phyloP scores from a whole-genome alignment of 2,888 invertebrate genomes.

The Pristionchus arcanus region DNA sequence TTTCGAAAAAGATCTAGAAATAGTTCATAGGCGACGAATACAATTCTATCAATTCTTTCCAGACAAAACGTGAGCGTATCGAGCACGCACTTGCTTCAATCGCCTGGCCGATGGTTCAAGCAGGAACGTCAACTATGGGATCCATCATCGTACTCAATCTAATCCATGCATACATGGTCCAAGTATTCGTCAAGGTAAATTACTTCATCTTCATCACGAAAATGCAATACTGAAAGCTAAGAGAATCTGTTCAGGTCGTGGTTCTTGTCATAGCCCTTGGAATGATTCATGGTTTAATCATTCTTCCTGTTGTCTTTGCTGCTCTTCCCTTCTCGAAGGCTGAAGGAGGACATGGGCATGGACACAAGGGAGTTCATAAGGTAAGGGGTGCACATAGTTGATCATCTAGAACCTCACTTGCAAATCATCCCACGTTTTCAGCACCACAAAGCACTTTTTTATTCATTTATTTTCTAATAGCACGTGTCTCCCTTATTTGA shows the following conservation, averaged over 20 bases:
- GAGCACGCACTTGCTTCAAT: conserved; percentile 77
- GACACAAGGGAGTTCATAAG: conserved; percentile 35
- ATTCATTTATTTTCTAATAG: neutral
- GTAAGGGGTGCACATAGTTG: too few species aligned
- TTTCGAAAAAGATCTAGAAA: neutral
- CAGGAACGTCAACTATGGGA: conserved; percentile 76
- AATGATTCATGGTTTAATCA: conserved; percentile 76
- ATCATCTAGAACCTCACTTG: neutral
- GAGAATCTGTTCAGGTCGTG: conserved; percentile 64
- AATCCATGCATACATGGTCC: conserved; percentile 78
- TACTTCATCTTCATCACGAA: neutral
- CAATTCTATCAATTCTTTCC: conserved; percentile 57
- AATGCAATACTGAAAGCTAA: neutral
- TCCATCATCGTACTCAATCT: conserved; percentile 70
- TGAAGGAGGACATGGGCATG: conserved; percentile 23
- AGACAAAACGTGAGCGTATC: conserved; percentile 69
- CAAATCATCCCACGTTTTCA: neutral
- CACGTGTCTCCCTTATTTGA: neutral
- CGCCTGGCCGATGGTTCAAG: conserved; percentile 79
- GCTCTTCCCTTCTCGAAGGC: conserved; percentile 72
- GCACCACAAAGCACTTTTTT: neutral
- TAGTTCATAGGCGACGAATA: too few species aligned
- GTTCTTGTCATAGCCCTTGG: conserved; percentile 76
- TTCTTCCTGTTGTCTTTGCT: conserved; percentile 76
- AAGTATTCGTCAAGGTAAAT: conserved; percentile 71